A percentile compares a stretch with the other conserved stretches of the same genome.
Conservation (phyloP, 2,113 vertebrate species). For the Cercopithecus mona region DNA sequence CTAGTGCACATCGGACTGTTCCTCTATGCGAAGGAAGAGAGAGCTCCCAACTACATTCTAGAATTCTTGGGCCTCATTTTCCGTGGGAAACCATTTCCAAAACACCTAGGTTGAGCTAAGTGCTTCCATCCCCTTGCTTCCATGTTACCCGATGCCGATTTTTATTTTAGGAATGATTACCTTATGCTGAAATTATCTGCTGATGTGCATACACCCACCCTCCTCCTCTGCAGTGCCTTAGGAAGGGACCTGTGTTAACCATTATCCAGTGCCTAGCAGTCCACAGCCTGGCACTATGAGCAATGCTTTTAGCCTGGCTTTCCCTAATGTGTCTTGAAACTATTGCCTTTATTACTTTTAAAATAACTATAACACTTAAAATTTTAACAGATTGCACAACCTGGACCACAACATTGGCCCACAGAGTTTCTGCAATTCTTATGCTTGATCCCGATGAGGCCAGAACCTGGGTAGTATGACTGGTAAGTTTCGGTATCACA, state of each 20-base stretch:
- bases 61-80: neutral
- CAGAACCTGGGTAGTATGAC: neutral
- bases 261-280: fast-evolving
- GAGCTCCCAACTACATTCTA: no score
- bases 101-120: neutral
- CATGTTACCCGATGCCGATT: no score
- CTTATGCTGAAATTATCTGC: neutral
- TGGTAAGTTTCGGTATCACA: neutral
- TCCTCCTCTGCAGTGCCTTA: neutral
- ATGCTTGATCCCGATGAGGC: neutral
- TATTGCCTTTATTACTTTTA: neutral
- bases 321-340: neutral
- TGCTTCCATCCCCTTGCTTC: neutral
- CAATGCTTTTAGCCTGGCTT: neutral
- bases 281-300: neutral
- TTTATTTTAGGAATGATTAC: neutral
- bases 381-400: neutral
- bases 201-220: neutral
- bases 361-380: neutral
- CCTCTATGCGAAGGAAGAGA: neutral
- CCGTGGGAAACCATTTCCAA: neutral
- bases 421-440: neutral
- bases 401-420: neutral
- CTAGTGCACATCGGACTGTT: neutral
- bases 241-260: neutral